Conservation (phyloP, 2,797 vertebrate genomes). For the Takifugu ocellatus region DNA sequence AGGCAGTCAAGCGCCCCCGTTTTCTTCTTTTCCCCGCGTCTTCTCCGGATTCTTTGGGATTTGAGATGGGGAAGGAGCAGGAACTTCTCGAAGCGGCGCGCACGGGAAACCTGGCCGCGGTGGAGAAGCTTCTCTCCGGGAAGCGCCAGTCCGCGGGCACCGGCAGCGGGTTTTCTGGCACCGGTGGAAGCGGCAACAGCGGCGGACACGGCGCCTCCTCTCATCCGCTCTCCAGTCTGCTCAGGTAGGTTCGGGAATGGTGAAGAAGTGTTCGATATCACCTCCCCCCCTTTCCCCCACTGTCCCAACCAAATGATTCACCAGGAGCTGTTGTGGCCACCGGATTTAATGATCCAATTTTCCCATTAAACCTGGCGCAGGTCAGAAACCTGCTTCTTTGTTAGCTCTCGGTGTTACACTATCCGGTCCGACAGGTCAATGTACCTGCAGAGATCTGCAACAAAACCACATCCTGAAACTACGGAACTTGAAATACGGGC, state of each 20-base stretch:
- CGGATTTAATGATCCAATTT: background rate
- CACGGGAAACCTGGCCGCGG: slow-evolving; percentile 90
- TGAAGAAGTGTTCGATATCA: slow-evolving; percentile 1
- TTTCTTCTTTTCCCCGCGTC: slow-evolving; percentile 52
- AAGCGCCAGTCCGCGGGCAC: slow-evolving; percentile 86
- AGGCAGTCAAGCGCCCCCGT: slow-evolving; percentile 31
- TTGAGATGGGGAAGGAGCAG: slow-evolving; percentile 95
- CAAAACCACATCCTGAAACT: slow-evolving; percentile 4
- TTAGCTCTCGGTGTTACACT: slow-evolving; percentile 49
- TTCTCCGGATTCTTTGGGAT: slow-evolving; percentile 39
- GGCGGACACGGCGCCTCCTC: slow-evolving; percentile 79
- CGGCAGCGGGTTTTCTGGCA: slow-evolving; percentile 70
- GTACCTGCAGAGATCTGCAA: slow-evolving; percentile 20
- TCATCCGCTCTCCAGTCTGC: slow-evolving; percentile 90
- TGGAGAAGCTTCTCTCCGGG: slow-evolving; percentile 93
- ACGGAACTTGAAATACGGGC: background rate
- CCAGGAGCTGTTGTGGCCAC: background rate
- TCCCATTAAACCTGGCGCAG: slow-evolving; percentile 15
- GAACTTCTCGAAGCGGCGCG: slow-evolving; percentile 96
- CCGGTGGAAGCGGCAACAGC: slow-evolving; percentile 70
- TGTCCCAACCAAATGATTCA: background rate
- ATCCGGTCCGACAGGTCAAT: slow-evolving; percentile 16
- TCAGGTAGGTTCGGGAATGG: slow-evolving; percentile 78
- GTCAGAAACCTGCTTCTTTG: slow-evolving; percentile 62
- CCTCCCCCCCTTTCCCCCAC: background rate